Conservation (phyloP, 23 tunicate species). For the Halocynthia roretzi region DNA sequence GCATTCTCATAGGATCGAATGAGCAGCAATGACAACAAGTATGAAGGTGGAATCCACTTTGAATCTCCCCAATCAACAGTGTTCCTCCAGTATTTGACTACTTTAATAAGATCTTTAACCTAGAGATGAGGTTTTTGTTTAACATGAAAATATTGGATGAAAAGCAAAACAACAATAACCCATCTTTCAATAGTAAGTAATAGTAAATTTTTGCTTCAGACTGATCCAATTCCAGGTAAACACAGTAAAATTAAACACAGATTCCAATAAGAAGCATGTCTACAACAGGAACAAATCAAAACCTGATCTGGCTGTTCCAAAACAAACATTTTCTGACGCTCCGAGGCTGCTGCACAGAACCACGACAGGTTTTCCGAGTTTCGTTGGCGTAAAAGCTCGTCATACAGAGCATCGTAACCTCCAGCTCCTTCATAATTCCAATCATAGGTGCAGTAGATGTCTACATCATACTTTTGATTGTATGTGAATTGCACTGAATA, state of each 20-base stretch:
- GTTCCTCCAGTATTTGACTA: conserved; percentile 78
- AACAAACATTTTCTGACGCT: conserved; percentile 56
- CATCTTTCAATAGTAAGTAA: too few species aligned
- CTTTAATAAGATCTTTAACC: conserved; percentile 82
- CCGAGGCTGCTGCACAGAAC: conserved; percentile 87
- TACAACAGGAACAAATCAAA: too few species aligned
- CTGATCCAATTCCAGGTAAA: too few species aligned
- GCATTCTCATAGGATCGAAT: conserved; percentile 85
- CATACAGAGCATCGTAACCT: conserved; percentile 81
- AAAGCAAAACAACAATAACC: too few species aligned
- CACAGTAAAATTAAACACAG: too few species aligned
- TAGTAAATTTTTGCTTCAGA: too few species aligned
- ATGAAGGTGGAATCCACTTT: conserved; percentile 80
- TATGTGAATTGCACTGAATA: conserved; percentile 57
- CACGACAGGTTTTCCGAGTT: conserved; percentile 77
- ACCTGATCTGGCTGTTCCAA: conserved; percentile 81
- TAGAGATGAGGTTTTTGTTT: not conserved
- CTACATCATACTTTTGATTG: conserved; percentile 52
- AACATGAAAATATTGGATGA: not conserved
- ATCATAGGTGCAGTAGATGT: conserved; percentile 57
- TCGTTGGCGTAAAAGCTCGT: conserved; percentile 74
- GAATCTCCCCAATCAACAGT: conserved; percentile 67
- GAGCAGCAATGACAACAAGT: conserved; percentile 52
- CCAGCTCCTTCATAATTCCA: conserved; percentile 61
- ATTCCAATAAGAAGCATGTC: too few species aligned